Evolutionary conservation across 2,888 invertebrate genomes (phyloP).

Genomic region (Gisinianus flammeolus): DNA sequence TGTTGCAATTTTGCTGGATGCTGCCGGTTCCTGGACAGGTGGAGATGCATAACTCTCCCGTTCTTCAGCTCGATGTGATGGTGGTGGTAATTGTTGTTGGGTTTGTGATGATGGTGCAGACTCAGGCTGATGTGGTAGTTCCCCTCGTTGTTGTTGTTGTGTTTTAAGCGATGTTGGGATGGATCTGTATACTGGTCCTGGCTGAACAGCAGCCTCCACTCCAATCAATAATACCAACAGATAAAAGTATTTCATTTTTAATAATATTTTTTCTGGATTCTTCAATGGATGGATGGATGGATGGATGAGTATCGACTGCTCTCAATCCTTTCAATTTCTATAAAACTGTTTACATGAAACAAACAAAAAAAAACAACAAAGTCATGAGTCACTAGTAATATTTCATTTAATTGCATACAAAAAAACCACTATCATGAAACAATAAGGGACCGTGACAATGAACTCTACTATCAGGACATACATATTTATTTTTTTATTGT

Average conservation of each 20-base stretch:
- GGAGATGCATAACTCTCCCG: conserved; percentile 42
- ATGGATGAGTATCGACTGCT: too few relatives aligned
- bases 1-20: background rate
- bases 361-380: background rate
- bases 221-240: conserved; percentile 27
- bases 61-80: conserved; percentile 38
- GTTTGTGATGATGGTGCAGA: background rate
- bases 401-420: too few relatives aligned
- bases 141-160: background rate
- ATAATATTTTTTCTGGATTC: too few relatives aligned
- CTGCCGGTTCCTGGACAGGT: conserved; percentile 11
- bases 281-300: background rate
- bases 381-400: too few relatives aligned
- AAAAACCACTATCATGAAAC: too few relatives aligned
- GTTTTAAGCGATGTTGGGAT: conserved; percentile 10
- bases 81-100: background rate
- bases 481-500: background rate
- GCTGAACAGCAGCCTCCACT: conserved; percentile 22
- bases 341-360: background rate
- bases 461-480: background rate
- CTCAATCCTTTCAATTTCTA: too few relatives aligned
- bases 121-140: background rate
- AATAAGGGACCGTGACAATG: background rate
- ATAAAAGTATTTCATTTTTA: conserved; percentile 36
- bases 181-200: conserved; percentile 38